phyloP scores from a whole-genome alignment of 37 sponge, comb jelly and placozoan species.

The Beroe forskalii region DNA sequence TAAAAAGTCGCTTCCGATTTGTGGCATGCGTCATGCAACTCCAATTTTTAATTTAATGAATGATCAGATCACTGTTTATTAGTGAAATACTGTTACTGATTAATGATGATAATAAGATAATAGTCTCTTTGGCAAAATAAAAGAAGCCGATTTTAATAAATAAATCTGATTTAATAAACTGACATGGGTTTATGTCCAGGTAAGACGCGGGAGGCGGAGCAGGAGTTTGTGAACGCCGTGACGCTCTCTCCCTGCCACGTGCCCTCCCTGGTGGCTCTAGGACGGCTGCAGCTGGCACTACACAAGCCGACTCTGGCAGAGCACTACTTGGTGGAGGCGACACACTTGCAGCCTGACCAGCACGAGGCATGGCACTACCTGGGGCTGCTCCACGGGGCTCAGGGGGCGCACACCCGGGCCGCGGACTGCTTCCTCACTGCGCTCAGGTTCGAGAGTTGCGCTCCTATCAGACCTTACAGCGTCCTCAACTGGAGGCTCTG shows the following conservation, averaged over 20 bases:
- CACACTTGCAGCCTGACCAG: conserved; percentile 48
- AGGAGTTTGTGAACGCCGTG: conserved; percentile 45
- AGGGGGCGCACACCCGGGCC: conserved; percentile 64
- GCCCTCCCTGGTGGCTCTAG: conserved; percentile 46
- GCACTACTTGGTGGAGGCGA: conserved; percentile 45
- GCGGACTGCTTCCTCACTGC: conserved; percentile 75
- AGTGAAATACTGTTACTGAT: neutral
- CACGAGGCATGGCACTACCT: conserved; percentile 59
- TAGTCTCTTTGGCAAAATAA: neutral
- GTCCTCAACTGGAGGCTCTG: conserved; percentile 64
- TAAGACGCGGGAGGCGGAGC: conserved; percentile 22
- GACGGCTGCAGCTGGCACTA: conserved; percentile 4
- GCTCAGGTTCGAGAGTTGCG: conserved; percentile 69
- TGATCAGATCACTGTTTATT: too few relatives aligned
- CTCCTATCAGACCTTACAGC: conserved; percentile 74
- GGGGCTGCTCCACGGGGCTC: conserved; percentile 30
- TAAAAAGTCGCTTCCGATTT: too few relatives aligned
- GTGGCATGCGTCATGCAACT: too few relatives aligned
- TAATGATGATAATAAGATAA: neutral
- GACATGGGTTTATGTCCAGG: neutral
- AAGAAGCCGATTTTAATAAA: too few relatives aligned
- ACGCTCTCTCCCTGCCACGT: conserved; percentile 52
- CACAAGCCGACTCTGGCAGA: conserved; percentile 23
- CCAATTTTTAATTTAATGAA: too few relatives aligned
- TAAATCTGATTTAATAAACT: too few relatives aligned